Evolutionary conservation across 2,888 invertebrate genomes (phyloP).

Genomic region (Phalangium opilio): DNA sequence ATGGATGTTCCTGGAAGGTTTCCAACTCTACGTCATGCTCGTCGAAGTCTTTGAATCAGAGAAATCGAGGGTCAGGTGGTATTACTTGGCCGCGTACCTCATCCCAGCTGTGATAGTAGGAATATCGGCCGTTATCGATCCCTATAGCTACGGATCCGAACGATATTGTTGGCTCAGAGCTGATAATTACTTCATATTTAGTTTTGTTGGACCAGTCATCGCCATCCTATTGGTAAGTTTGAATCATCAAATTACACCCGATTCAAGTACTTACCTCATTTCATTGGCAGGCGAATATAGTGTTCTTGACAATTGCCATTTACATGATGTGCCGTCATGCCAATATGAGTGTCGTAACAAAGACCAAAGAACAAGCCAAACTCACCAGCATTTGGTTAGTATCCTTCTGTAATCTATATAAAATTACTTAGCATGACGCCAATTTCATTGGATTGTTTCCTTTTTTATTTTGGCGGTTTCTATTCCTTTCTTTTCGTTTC

Average conservation of each 20-base stretch:
- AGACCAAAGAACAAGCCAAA: conserved; percentile 76
- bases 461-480: no score
- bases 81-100: conserved; percentile 74
- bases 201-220: conserved; percentile 79
- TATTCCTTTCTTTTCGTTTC: no score
- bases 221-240: conserved; percentile 70
- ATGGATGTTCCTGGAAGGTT: conserved; percentile 95
- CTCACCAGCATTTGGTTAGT: conserved; percentile 71
- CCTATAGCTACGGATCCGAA: conserved; percentile 63
- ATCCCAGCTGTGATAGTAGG: conserved; percentile 63
- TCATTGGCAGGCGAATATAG: conserved; percentile 52
- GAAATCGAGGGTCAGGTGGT: conserved; percentile 73
- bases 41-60: conserved; percentile 86
- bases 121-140: conserved; percentile 59
- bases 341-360: conserved; percentile 47
- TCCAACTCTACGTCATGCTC: conserved; percentile 86
- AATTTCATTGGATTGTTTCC: no score
- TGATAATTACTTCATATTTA: conserved; percentile 75
- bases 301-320: conserved; percentile 75
- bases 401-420: not conserved
- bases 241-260: no score
- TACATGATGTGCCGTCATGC: conserved; percentile 67
- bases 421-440: no score
- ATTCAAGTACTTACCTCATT: no score
- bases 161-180: conserved; percentile 71